phyloP scores from a whole-genome alignment of 2,888 invertebrate genomes.

The Notocelia uddmanniana region DNA sequence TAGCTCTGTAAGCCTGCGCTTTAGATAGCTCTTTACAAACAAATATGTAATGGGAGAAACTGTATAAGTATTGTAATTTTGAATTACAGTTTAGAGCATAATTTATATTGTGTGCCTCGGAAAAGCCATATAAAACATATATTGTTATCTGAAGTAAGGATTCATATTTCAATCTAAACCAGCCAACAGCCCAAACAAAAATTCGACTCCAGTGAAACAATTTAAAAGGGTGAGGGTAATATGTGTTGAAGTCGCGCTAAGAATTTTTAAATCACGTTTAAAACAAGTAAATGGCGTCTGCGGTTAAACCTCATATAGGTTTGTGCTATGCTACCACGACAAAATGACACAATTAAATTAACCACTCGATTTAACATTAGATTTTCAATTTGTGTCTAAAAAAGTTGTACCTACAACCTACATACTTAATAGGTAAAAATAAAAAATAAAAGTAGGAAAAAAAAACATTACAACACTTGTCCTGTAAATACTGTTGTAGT shows the following conservation, averaged over 20 bases:
- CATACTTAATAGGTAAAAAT: too few species aligned
- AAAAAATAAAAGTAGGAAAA: too few species aligned
- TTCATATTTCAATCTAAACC: neutral
- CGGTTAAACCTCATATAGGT: slow-evolving; percentile 36
- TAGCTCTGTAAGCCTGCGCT: too few species aligned
- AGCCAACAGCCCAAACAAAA: neutral
- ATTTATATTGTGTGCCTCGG: neutral
- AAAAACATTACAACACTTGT: too few species aligned
- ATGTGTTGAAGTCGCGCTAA: slow-evolving; percentile 18
- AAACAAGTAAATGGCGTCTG: slow-evolving; percentile 36
- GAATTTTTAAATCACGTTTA: slow-evolving; percentile 40
- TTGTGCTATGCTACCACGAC: slow-evolving; percentile 21
- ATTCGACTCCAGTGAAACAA: slow-evolving; percentile 18
- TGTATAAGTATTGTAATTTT: too few species aligned
- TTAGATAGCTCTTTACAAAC: too few species aligned
- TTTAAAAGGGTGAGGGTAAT: slow-evolving; percentile 19
- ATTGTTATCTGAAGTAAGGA: neutral
- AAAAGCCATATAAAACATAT: neutral
- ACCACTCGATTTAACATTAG: slow-evolving; percentile 18
- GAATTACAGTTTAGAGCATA: too few species aligned
- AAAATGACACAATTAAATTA: slow-evolving; percentile 29
- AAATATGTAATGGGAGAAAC: too few species aligned
- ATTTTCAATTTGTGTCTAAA: neutral
- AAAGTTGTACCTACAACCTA: too few species aligned
- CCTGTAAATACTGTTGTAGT: too few species aligned